Conservation (phyloP, 2,888 invertebrate genomes). For the Chalcis sispes region DNA sequence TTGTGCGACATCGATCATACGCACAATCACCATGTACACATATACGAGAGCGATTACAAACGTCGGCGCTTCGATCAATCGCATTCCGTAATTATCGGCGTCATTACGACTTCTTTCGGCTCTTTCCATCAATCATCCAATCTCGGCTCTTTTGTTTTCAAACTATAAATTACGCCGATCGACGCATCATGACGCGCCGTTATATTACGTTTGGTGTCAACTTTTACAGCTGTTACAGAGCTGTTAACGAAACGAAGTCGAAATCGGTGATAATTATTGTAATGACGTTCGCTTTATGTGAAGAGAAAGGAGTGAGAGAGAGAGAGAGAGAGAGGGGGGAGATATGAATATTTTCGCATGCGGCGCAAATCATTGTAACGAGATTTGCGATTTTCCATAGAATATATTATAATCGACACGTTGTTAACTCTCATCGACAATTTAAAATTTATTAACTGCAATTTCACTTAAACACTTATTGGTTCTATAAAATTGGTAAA, state of each 20-base stretch:
- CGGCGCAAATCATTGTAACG: too few species aligned
- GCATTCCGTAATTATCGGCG: conserved; percentile 36
- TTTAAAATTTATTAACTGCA: background rate
- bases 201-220: conserved; percentile 2
- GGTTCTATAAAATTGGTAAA: too few species aligned
- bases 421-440: too few species aligned
- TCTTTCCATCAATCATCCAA: conserved; percentile 15
- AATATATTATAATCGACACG: too few species aligned
- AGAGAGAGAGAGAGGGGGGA: background rate
- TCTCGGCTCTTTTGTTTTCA: conserved; percentile 35
- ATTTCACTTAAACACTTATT: too few species aligned
- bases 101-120: conserved; percentile 1
- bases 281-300: background rate
- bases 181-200: too few species aligned
- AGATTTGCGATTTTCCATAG: conserved; percentile 1
- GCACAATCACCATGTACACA: background rate
- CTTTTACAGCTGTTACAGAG: too few species aligned
- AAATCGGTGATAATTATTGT: too few species aligned
- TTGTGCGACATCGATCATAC: conserved; percentile 28
- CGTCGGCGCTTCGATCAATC: conserved; percentile 16
- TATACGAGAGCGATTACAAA: background rate
- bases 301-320: background rate
- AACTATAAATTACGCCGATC: conserved; percentile 14
- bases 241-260: too few species aligned
- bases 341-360: too few species aligned